Base-by-base conservation (phyloP, 2,797 vertebrate species). In the Discoglossus pictus region DNA sequence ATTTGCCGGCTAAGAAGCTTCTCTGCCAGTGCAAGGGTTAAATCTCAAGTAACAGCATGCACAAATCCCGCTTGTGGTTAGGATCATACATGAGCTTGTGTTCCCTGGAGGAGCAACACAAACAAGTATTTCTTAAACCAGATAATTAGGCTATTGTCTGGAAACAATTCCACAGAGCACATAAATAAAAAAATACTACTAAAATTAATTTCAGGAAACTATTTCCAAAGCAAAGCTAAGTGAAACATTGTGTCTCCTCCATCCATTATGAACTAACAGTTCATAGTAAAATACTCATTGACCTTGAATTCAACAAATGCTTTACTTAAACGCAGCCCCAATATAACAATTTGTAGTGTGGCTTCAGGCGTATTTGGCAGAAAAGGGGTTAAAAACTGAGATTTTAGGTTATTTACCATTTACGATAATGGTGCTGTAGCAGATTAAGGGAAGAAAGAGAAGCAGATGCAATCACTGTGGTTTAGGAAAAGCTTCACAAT, bases 141-240 rank as follows among this genome's bases (percentile, higher is more conserved):
- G 25, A 68, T 35, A 61, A 53, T 44, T 56, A 58, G 34, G 18
- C 13, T 12, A 6, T 13, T 6, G 38, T 52, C 47, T 68, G 55
- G 55, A 52, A 68, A 36, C 39, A 68, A 61, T 68, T 60, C 25
- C 10, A 11, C 24, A 25, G 24, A 12, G 13, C 36, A 24, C 6
- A 38, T n/a, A 20, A 48, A 68, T 68, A 53, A 36, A 17, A 25
- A 12, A 3, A 35, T n/a, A n/a, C 4, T 20, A 38, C 36, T 21
- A 40, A 63, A 25, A 24, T 52, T 34, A 34, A 60, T 68, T 60
- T 59, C 54, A 54, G 53, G 16, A 60, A 36, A 27, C 34, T 13
- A 20, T 46, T n/a, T 38, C 42, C 43, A 7, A 25, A 4, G 4
- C 21, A 34, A 15, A 8, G 21, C 21, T 16, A 23, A 27, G 43